Conservation (phyloP, 2,113 vertebrate species). For the human region DNA sequence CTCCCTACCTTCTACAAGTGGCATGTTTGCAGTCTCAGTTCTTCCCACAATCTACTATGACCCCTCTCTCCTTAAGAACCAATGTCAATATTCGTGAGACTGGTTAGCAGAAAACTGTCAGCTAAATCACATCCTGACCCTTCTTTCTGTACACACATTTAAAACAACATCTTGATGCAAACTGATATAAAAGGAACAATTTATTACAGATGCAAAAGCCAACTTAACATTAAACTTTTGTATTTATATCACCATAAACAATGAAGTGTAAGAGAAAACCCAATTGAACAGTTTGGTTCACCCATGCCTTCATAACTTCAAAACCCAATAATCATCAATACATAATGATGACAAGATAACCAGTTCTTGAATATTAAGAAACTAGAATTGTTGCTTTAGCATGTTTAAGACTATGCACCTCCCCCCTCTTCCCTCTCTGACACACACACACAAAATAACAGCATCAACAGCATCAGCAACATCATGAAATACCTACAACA, state of each 20-base stretch:
- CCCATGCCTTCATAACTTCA: background rate
- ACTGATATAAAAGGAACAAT: background rate
- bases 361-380: background rate
- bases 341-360: background rate
- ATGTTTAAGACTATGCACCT: background rate
- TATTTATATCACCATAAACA: background rate
- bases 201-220: constrained; percentile 1
- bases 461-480: background rate
- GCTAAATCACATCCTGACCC: background rate
- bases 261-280: background rate
- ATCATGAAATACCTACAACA: background rate
- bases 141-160: background rate
- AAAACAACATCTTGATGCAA: constrained; percentile 21
- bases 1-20: background rate
- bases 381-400: background rate
- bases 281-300: background rate
- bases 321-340: background rate
- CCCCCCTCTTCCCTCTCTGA: background rate
- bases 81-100: background rate
- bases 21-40: background rate
- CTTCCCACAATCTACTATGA: background rate
- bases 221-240: background rate
- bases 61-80: background rate
- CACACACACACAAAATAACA: background rate
- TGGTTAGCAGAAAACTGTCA: background rate